phyloP scores from a whole-genome alignment of 92 coral and sea anemone genomes.

The Palythoa caribaeorum region DNA sequence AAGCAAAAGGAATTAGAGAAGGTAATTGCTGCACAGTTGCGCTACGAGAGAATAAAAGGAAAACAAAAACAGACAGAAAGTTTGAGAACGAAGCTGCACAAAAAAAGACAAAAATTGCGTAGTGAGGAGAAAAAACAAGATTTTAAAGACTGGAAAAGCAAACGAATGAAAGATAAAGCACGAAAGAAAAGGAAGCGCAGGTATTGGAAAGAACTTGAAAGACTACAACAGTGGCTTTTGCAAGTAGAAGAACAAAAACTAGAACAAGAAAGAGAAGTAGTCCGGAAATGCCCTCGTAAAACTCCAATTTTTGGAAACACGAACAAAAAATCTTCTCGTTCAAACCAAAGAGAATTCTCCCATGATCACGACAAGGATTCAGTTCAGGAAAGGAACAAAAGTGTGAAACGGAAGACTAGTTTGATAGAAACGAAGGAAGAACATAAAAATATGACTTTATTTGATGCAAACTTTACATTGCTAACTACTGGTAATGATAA shows the following conservation, averaged over 20 bases:
- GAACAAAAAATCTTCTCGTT: constrained; percentile 13
- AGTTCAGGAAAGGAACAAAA: not conserved
- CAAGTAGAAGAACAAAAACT: constrained; percentile 72
- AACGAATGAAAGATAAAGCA: not conserved
- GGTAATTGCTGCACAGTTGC: constrained; percentile 26
- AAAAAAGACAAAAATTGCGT: not conserved
- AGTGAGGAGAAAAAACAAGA: not conserved
- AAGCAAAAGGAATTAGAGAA: constrained; percentile 16
- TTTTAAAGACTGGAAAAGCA: constrained; percentile 4
- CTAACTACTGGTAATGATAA: not conserved
- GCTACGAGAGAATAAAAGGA: constrained; percentile 4
- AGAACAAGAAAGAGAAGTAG: constrained; percentile 59
- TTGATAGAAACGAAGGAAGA: constrained; percentile 11
- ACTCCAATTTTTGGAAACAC: constrained; percentile 12
- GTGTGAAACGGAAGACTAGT: constrained; percentile 9
- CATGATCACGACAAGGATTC: not conserved
- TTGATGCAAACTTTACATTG: constrained; percentile 34
- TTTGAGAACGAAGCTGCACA: not conserved
- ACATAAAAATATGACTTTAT: constrained; percentile 3
- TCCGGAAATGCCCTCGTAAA: constrained; percentile 23
- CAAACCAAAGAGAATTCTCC: not conserved
- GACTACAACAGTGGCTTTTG: constrained; percentile 71
- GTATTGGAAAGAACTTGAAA: constrained; percentile 60
- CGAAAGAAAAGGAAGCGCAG: not conserved
- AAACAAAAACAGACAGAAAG: not conserved